phyloP scores from a whole-genome alignment of 2,888 invertebrate genomes.

The Apamea anceps region DNA sequence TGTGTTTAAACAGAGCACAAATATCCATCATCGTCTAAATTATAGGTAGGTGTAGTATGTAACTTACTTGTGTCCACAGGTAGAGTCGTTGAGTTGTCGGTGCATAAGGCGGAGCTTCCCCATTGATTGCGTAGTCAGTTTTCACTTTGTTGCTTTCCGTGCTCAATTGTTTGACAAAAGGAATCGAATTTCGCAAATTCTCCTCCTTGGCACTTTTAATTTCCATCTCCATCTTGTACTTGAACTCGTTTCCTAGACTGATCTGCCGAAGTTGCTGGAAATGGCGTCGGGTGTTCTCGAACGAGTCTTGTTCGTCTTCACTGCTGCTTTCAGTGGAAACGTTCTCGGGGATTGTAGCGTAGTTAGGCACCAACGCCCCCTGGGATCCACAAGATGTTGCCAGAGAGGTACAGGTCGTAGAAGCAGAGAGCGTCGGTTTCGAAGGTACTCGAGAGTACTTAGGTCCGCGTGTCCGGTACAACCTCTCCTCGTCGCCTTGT shows the following conservation, averaged over 20 bases:
- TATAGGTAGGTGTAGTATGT: not conserved
- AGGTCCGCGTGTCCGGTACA: constrained; percentile 83
- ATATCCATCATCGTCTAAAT: not conserved
- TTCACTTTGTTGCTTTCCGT: constrained; percentile 90
- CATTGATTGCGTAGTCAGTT: constrained; percentile 84
- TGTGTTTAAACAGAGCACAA: not conserved
- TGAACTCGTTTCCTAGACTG: constrained; percentile 91
- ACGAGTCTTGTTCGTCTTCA: constrained; percentile 89
- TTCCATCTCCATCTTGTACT: constrained; percentile 92
- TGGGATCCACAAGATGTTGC: constrained; percentile 89
- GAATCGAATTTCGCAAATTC: constrained; percentile 91
- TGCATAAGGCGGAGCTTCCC: constrained; percentile 84
- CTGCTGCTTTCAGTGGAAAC: constrained; percentile 87
- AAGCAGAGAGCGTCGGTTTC: constrained; percentile 89
- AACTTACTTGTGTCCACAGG: constrained; percentile 86
- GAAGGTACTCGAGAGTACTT: constrained; percentile 89
- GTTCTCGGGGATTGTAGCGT: constrained; percentile 85
- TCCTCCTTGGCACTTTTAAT: constrained; percentile 91
- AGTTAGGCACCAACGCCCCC: constrained; percentile 85
- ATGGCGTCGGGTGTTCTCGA: constrained; percentile 90
- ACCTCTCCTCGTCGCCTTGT: constrained; percentile 86
- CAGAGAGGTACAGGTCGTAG: constrained; percentile 91
- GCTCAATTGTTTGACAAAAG: constrained; percentile 91
- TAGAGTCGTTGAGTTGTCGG: constrained; percentile 90
- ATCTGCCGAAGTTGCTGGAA: constrained; percentile 91